These are phyloP conservation scores for Empis livida DNA, from an alignment of 2,888 invertebrate genomes.

Conservation along the genomic window DNA sequence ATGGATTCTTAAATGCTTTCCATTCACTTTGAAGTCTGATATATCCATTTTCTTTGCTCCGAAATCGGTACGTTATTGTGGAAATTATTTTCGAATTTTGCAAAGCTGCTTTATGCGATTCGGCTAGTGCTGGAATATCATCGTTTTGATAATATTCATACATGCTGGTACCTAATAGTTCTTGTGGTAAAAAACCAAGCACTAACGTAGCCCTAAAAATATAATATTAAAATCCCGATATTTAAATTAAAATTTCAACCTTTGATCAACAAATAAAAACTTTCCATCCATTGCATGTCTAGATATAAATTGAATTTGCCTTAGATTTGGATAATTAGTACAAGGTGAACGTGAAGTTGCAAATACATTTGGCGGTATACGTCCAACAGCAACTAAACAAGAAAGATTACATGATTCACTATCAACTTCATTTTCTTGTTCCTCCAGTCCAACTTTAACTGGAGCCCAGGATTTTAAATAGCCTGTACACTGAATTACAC, in stretches of 20 bases:
- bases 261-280: conserved; percentile 84
- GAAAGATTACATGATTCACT: conserved; percentile 54
- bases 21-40: conserved; percentile 65
- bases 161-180: conserved; percentile 80
- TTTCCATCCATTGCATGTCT: conserved; percentile 83
- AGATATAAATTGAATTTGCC: conserved; percentile 64
- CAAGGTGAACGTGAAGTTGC: conserved; percentile 39
- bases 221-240: not conserved
- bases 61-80: conserved; percentile 65
- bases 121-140: conserved; percentile 65
- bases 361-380: conserved; percentile 50
- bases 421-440: conserved; percentile 47
- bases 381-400: conserved; percentile 79
- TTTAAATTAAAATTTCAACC: conserved; percentile 41
- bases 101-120: conserved; percentile 69
- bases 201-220: conserved; percentile 65
- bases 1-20: conserved; percentile 84
- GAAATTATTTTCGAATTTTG: conserved; percentile 47
- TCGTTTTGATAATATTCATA: conserved; percentile 83
- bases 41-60: conserved; percentile 63
- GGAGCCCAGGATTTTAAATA: conserved; percentile 87
- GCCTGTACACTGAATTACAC: conserved; percentile 84
- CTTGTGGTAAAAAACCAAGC: conserved; percentile 85
- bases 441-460: conserved; percentile 58
- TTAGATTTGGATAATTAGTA: conserved; percentile 38